phyloP scores from a whole-genome alignment of 2,888 invertebrate genomes.

The Melitaea athalia region DNA sequence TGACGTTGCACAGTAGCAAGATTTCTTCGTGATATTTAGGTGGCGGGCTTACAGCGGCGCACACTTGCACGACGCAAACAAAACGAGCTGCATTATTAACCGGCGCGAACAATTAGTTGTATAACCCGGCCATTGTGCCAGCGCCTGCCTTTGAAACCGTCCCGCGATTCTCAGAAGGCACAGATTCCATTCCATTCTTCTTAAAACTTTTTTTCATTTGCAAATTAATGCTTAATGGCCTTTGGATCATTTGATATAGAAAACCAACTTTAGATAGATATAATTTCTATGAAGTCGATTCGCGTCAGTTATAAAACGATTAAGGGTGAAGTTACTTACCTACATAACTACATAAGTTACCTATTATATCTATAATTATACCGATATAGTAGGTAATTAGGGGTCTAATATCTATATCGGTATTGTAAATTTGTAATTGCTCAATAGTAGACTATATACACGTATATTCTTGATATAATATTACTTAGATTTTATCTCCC shows the following conservation, averaged over 20 bases:
- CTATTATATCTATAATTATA: too few species aligned
- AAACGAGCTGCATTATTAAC: conserved; percentile 70
- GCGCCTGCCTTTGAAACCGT: conserved; percentile 52
- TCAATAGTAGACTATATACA: not conserved
- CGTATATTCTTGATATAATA: conserved; percentile 39
- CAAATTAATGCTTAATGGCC: conserved; percentile 71
- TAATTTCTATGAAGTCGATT: not conserved
- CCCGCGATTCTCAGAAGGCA: conserved; percentile 74
- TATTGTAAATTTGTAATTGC: conserved; percentile 26
- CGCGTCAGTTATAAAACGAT: not conserved
- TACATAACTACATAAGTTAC: too few species aligned
- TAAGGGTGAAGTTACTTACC: conserved; percentile 2
- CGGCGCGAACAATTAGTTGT: conserved; percentile 69
- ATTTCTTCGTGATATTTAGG: conserved; percentile 9
- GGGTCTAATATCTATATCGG: too few species aligned
- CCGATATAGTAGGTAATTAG: too few species aligned
- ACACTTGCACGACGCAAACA: conserved; percentile 49
- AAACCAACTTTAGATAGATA: conserved; percentile 11
- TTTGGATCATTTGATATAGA: conserved; percentile 31
- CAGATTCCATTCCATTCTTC: conserved; percentile 57
- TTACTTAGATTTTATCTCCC: conserved; percentile 31
- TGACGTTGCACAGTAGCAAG: not conserved
- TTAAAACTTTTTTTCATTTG: conserved; percentile 60
- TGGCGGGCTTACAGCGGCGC: conserved; percentile 6
- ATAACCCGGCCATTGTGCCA: conserved; percentile 72